Evolutionary conservation across 2,888 invertebrate genomes (phyloP).

Genomic region (Hypomecis atomaria): DNA sequence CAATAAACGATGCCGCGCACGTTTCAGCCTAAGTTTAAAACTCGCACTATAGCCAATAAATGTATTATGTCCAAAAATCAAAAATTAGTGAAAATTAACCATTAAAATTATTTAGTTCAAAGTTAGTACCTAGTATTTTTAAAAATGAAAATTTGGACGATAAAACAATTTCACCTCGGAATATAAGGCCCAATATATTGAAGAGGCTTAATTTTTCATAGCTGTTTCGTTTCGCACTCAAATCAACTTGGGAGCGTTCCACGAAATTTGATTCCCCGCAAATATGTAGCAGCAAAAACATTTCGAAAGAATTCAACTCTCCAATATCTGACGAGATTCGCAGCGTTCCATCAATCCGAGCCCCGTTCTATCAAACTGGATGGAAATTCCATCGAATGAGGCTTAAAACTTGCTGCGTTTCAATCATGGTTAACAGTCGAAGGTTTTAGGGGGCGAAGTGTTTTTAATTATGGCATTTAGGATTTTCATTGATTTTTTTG

Average conservation of each 20-base stretch:
- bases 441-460: background rate
- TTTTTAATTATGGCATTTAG: background rate
- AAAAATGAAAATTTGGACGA: too few relatives aligned
- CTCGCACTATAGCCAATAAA: too few relatives aligned
- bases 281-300: conserved; percentile 24
- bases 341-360: conserved; percentile 28
- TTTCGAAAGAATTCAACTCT: conserved; percentile 22
- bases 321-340: conserved; percentile 26
- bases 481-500: background rate
- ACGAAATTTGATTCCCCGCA: conserved; percentile 24
- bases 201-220: conserved; percentile 1
- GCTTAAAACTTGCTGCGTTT: conserved; percentile 30
- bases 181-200: background rate
- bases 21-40: too few relatives aligned
- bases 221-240: conserved; percentile 7
- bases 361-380: conserved; percentile 31
- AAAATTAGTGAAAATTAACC: too few relatives aligned
- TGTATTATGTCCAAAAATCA: too few relatives aligned
- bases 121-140: too few relatives aligned
- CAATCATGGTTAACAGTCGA: conserved; percentile 6
- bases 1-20: too few relatives aligned
- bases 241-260: conserved; percentile 18
- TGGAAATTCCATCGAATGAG: conserved; percentile 38
- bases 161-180: too few relatives aligned
- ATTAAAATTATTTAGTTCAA: too few relatives aligned